Percentiles rank a stretch among this genome's conserved stretches.
These are phyloP conservation scores for Urocitellus parryii DNA, from an alignment of 2,113 vertebrate species.

Conservation along the genomic window DNA sequence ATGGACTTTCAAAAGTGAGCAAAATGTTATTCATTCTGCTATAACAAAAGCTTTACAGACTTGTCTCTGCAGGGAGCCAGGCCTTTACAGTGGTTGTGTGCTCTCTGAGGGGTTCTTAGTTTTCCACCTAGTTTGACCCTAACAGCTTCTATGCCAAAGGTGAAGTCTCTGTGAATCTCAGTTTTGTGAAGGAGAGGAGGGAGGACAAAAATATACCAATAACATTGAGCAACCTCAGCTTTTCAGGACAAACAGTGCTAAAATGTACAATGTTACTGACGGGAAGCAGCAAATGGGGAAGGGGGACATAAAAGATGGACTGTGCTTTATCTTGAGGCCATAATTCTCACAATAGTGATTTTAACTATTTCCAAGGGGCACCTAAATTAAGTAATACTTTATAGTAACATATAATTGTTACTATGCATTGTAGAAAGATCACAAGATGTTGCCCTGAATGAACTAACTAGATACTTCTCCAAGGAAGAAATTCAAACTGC, in stretches of 20 bases:
- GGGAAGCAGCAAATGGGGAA: background rate
- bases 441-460: background rate
- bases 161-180: background rate
- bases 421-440: background rate
- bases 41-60: background rate
- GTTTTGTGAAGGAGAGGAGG: background rate
- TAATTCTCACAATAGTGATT: background rate
- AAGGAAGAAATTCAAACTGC: too few relatives aligned
- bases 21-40: background rate
- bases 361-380: background rate
- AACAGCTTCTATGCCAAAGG: background rate
- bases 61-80: background rate
- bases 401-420: background rate
- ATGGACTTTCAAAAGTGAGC: background rate
- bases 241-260: background rate
- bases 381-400: background rate
- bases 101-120: background rate
- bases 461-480: too few relatives aligned
- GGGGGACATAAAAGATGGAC: background rate
- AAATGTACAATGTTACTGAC: background rate
- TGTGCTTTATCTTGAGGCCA: conserved; percentile 7
- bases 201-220: background rate
- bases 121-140: background rate
- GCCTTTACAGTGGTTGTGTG: background rate
- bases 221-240: background rate